Base-by-base conservation (phyloP, 2,888 invertebrate species). In the Sepiola atlantica region DNA sequence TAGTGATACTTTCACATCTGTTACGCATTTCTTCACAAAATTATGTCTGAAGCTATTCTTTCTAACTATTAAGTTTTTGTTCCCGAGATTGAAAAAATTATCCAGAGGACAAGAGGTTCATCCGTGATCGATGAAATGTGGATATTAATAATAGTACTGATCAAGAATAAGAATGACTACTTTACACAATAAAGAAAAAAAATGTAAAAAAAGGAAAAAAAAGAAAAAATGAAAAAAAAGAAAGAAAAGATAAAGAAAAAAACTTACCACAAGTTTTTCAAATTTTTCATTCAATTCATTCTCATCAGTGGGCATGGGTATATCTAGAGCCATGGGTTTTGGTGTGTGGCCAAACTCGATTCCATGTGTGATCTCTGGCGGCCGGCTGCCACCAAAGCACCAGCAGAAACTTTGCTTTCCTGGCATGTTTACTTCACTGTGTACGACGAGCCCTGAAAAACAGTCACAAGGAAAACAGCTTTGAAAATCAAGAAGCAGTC, bases 321-420 rank as follows among this genome's bases (percentile, higher is more conserved):
- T 98, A 18, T 99, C 99, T 95, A 99, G 95, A 16, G 96, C 96
- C 94, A 97, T 96, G 91, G 97, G 95, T 94, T 97, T 96, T 77
- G 97, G 95, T 20, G 97, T 96, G 94, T 96, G 96, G 61, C 98
- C 98, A 95, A 98, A 98, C 97, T 99, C 99, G 97, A 99, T 99
- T 97, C 99, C 99, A 97, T 99, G 98, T 94, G 98, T 98, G 97
- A 99, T 99, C 98, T 99, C 99, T 95, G 99, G 99, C 32, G 99
- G 99, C 97, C 99, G 99, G 97, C 99, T 99, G 94, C 97, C 97
- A 95, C 97, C 97, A 95, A 97, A 96, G 96, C 97, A 97, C 97
- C 97, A 97, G 96, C 97, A 97, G 94, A 97, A 96, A 45, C 95
- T 95, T 94, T 95, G 95, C 94, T 95, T 95, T 45, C 95, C 95